Evolutionary conservation across 1,140 invertebrate species (phyloP).

Genomic region (Meloidogyne exigua): DNA sequence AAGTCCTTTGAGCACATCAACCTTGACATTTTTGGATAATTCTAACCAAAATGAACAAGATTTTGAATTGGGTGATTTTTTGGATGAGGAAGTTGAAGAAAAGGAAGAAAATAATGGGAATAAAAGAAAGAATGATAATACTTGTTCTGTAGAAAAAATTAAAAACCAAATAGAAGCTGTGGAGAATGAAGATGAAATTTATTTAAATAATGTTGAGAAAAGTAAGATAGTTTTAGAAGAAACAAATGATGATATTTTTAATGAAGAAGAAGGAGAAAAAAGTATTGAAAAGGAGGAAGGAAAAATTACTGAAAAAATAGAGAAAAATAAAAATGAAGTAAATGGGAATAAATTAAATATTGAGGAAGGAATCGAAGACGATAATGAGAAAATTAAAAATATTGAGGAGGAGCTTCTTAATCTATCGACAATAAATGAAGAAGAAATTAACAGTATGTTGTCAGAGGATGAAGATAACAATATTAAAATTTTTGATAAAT

Average conservation of each 20-base stretch:
- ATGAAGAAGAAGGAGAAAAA: background rate
- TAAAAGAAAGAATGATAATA: background rate
- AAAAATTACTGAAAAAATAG: background rate
- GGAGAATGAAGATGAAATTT: too few relatives aligned
- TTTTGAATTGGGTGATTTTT: background rate
- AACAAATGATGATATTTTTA: background rate
- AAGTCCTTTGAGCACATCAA: background rate
- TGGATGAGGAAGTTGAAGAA: background rate
- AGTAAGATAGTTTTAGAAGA: background rate
- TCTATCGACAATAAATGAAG: too few relatives aligned
- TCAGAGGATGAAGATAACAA: too few relatives aligned
- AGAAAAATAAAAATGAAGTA: background rate
- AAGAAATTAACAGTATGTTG: too few relatives aligned
- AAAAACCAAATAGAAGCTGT: too few relatives aligned
- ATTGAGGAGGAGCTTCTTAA: too few relatives aligned
- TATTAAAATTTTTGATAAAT: background rate
- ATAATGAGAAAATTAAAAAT: background rate
- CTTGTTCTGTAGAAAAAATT: too few relatives aligned
- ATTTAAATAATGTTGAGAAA: too few relatives aligned
- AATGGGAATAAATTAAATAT: too few relatives aligned
- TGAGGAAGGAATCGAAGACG: too few relatives aligned
- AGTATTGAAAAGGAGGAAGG: background rate
- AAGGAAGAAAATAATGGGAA: background rate
- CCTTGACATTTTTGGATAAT: background rate
- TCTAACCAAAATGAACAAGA: background rate